Evolutionary conservation across 2,113 vertebrate species (phyloP).

Genomic region (Lampris megalopsis): DNA sequence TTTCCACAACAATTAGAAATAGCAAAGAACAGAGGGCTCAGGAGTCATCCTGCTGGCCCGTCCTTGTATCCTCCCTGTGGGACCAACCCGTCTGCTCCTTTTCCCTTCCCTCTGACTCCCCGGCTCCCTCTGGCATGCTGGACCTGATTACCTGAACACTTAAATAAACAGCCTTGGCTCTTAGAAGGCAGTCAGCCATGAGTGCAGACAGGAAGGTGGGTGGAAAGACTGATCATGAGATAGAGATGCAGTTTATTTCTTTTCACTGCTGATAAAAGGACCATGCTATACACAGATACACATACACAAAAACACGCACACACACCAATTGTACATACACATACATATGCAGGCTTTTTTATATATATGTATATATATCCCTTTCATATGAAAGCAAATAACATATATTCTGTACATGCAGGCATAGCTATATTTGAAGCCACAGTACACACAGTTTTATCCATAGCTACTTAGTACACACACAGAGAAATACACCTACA

Average conservation of each 20-base stretch:
- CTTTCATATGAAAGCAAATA: background rate
- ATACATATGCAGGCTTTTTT: slow-evolving; percentile 4
- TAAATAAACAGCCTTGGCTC: slow-evolving; percentile 73
- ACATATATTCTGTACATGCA: background rate
- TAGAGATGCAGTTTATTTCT: slow-evolving; percentile 64
- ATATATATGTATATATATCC: background rate
- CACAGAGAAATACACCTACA: background rate
- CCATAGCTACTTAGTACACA: too few relatives aligned
- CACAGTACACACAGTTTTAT: too few relatives aligned
- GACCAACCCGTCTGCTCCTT: slow-evolving; percentile 62
- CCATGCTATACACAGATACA: slow-evolving; percentile 23
- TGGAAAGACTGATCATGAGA: slow-evolving; percentile 57
- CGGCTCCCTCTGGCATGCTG: slow-evolving; percentile 52
- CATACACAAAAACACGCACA: slow-evolving; percentile 4
- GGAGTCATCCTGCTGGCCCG: slow-evolving; percentile 47
- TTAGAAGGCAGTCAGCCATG: slow-evolving; percentile 67
- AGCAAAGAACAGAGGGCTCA: background rate
- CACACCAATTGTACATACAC: background rate
- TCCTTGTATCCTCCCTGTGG: slow-evolving; percentile 70
- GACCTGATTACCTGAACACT: slow-evolving; percentile 78
- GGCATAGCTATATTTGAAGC: too few relatives aligned
- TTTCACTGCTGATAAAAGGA: slow-evolving; percentile 50
- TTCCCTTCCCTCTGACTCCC: slow-evolving; percentile 37
- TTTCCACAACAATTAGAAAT: slow-evolving; percentile 9
- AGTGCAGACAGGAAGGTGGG: slow-evolving; percentile 54